Evolutionary conservation across 2,113 vertebrate species (phyloP).

Genomic region (Orthonyx spaldingii): DNA sequence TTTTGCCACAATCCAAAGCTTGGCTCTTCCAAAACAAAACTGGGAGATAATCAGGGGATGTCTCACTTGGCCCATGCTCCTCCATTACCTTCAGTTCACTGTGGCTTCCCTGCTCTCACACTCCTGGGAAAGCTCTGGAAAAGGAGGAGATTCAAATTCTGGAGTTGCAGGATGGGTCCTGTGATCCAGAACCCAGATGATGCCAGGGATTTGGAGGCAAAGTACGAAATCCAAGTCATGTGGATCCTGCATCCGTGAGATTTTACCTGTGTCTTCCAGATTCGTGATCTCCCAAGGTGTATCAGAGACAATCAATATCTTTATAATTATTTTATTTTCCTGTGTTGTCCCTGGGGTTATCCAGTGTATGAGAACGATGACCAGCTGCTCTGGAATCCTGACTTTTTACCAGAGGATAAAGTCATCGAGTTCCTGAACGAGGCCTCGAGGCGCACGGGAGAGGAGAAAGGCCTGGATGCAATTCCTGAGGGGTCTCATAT

Average conservation of each 20-base stretch:
- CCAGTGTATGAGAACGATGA: slow-evolving; percentile 96
- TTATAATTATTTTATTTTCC: accelerated
- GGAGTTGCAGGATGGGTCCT: neutral
- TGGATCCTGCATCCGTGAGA: neutral
- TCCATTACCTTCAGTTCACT: neutral
- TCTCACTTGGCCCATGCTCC: neutral
- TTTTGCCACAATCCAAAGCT: neutral
- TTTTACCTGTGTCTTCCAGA: neutral
- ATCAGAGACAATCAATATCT: neutral
- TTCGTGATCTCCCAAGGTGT: too few relatives aligned
- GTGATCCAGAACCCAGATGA: neutral
- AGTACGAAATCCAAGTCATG: accelerated
- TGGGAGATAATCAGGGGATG: neutral
- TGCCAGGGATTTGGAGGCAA: neutral
- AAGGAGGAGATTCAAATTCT: neutral
- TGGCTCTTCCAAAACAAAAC: neutral
- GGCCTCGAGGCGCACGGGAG: slow-evolving; percentile 87
- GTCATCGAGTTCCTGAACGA: slow-evolving; percentile 91
- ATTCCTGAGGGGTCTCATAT: slow-evolving; percentile 93
- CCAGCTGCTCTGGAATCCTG: slow-evolving; percentile 95
- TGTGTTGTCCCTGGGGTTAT: neutral
- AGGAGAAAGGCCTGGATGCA: slow-evolving; percentile 89
- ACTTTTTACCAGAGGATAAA: slow-evolving; percentile 86
- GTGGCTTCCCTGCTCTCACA: neutral
- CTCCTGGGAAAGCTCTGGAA: neutral